Conservation (phyloP, 2,113 vertebrate genomes). For the Pachypanchax playfairii region DNA sequence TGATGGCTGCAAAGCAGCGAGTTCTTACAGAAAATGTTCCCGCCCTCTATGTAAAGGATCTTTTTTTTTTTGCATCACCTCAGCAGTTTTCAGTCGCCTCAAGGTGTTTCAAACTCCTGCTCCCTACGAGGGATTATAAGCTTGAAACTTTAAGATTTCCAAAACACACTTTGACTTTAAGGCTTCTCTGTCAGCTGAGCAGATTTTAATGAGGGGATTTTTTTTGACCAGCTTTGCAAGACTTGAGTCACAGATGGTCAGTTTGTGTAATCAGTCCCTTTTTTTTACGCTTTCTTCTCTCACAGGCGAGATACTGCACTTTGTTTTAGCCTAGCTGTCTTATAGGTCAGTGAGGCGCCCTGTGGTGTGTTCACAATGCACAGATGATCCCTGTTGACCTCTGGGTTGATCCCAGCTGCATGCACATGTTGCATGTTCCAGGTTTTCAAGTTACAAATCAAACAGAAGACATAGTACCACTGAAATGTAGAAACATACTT, state of each 20-base stretch:
- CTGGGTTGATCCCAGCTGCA: background rate
- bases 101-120: slow-evolving; percentile 46
- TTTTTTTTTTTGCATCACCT: slow-evolving; percentile 45
- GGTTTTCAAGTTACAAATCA: background rate
- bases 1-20: slow-evolving; percentile 10
- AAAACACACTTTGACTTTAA: slow-evolving; percentile 58
- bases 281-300: slow-evolving; percentile 16
- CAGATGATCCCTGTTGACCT: background rate
- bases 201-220: slow-evolving; percentile 66
- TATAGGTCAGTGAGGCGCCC: background rate
- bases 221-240: slow-evolving; percentile 47
- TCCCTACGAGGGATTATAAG: slow-evolving; percentile 61
- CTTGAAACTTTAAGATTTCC: slow-evolving; percentile 64
- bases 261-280: slow-evolving; percentile 24
- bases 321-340: background rate
- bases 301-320: no score
- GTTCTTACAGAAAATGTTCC: slow-evolving; percentile 34
- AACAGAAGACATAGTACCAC: background rate
- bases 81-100: slow-evolving; percentile 45
- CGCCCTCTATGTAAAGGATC: slow-evolving; percentile 20
- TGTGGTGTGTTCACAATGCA: background rate
- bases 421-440: background rate
- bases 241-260: slow-evolving; percentile 38
- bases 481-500: no score
- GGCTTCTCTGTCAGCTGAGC: slow-evolving; percentile 42